Conservation (phyloP, 2,888 invertebrate species). For the Biston betularia region DNA sequence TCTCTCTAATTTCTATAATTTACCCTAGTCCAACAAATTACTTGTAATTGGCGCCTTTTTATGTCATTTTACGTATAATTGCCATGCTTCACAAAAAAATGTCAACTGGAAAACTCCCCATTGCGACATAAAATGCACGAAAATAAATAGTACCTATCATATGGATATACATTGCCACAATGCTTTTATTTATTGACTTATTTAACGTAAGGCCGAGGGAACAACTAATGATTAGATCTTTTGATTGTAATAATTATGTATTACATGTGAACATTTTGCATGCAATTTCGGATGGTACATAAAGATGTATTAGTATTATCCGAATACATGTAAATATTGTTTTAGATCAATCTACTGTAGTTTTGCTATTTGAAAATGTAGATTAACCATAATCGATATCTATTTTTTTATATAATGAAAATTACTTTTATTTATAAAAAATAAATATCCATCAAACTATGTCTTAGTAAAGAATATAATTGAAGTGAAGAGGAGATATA, state of each 20-base stretch:
- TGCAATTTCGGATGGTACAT: background rate
- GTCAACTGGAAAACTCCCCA: too few relatives aligned
- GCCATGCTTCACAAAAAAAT: too few relatives aligned
- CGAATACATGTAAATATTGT: too few relatives aligned
- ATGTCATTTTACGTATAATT: background rate
- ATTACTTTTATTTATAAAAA: too few relatives aligned
- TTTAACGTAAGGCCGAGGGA: conserved; percentile 63
- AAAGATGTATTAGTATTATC: background rate
- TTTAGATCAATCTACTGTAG: background rate
- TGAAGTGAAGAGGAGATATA: too few relatives aligned
- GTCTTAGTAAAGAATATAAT: too few relatives aligned
- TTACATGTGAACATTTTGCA: background rate
- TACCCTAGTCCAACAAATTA: background rate
- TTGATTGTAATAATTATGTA: conserved; percentile 9
- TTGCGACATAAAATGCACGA: too few relatives aligned
- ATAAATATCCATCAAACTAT: too few relatives aligned
- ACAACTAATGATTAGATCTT: conserved; percentile 58
- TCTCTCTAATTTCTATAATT: too few relatives aligned
- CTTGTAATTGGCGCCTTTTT: background rate
- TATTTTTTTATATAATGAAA: background rate
- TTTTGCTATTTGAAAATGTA: background rate
- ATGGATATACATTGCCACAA: conserved; percentile 61
- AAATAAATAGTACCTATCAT: conserved; percentile 9
- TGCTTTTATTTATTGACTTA: conserved; percentile 54
- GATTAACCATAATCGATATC: too few relatives aligned